A percentile compares a stretch with the other conserved stretches of the same genome.
Evolutionary conservation across 1,140 invertebrate genomes (phyloP).

Genomic region (Drosophila baimaii): DNA sequence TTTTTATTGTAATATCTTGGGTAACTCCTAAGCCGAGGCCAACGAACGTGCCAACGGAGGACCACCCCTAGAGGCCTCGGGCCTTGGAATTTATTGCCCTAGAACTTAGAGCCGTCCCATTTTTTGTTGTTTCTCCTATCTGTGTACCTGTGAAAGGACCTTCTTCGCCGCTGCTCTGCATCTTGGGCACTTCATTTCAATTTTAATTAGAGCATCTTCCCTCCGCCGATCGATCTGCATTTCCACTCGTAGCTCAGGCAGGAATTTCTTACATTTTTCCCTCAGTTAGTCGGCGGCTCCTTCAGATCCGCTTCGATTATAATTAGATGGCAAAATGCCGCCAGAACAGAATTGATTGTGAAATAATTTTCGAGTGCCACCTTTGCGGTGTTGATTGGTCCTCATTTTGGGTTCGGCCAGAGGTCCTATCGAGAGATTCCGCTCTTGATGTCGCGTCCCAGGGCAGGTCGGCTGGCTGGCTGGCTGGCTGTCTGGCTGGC

Average conservation of each 20-base stretch:
- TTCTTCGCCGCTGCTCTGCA: slow-evolving; percentile 54
- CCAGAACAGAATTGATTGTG: slow-evolving; percentile 73
- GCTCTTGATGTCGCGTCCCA: slow-evolving; percentile 4
- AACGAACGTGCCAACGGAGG: slow-evolving; percentile 72
- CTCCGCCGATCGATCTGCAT: slow-evolving; percentile 48
- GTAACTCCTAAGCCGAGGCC: slow-evolving; percentile 25
- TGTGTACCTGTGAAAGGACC: slow-evolving; percentile 54
- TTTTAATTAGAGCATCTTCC: slow-evolving; percentile 75
- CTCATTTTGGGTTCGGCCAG: slow-evolving; percentile 17
- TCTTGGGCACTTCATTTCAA: slow-evolving; percentile 72
- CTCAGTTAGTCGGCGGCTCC: slow-evolving; percentile 56
- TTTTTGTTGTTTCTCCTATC: background rate
- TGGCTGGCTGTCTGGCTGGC: too few relatives aligned
- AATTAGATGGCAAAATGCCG: slow-evolving; percentile 82
- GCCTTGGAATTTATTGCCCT: slow-evolving; percentile 65
- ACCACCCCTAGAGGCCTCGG: slow-evolving; percentile 61
- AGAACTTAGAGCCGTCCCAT: background rate
- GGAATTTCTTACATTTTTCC: slow-evolving; percentile 30
- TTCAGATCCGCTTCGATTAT: slow-evolving; percentile 57
- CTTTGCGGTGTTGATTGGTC: slow-evolving; percentile 73
- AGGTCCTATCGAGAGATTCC: slow-evolving; percentile 37
- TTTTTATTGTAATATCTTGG: slow-evolving; percentile 74
- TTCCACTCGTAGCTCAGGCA: slow-evolving; percentile 28
- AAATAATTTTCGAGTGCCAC: slow-evolving; percentile 76
- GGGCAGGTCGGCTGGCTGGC: background rate